These are phyloP conservation scores for Falcaria lacertinaria DNA, from an alignment of 2,888 invertebrate genomes.

Conservation along the genomic window DNA sequence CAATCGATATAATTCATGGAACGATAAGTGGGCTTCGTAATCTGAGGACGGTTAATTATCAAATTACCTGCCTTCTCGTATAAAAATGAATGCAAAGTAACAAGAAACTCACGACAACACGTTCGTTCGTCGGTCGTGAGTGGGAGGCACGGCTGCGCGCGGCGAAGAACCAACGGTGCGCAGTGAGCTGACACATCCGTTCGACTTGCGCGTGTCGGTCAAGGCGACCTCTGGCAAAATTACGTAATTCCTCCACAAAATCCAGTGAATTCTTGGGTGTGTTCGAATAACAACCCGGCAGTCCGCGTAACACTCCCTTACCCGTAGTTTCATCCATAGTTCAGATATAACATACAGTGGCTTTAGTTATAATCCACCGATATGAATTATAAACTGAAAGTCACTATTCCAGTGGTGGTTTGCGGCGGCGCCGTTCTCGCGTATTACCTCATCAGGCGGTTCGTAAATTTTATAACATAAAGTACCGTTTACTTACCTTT, in stretches of 20 bases:
- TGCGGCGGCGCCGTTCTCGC: conserved; percentile 75
- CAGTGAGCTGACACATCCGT: conserved; percentile 75
- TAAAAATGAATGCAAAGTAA: conserved; percentile 69
- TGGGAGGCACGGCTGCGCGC: conserved; percentile 72
- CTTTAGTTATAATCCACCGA: conserved; percentile 37
- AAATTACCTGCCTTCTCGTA: conserved; percentile 44
- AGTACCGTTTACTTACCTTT: too few relatives aligned
- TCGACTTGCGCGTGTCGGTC: conserved; percentile 76
- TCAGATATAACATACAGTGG: conserved; percentile 25
- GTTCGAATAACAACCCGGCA: conserved; percentile 60
- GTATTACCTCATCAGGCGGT: conserved; percentile 78
- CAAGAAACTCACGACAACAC: conserved; percentile 71
- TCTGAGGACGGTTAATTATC: conserved; percentile 58
- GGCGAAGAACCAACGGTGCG: conserved; percentile 62
- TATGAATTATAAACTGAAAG: conserved; percentile 76
- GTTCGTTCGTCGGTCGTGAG: conserved; percentile 55
- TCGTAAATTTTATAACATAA: conserved; percentile 53
- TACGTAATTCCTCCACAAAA: conserved; percentile 73
- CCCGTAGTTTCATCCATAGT: conserved; percentile 39
- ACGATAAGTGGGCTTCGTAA: conserved; percentile 57
- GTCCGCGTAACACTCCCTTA: conserved; percentile 48
- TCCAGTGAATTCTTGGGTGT: conserved; percentile 67
- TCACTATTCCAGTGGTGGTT: conserved; percentile 72
- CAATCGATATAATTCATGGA: conserved; percentile 45
- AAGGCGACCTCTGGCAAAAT: conserved; percentile 74